phyloP scores from a whole-genome alignment of 2,797 vertebrate species.

The Crotalus adamanteus region DNA sequence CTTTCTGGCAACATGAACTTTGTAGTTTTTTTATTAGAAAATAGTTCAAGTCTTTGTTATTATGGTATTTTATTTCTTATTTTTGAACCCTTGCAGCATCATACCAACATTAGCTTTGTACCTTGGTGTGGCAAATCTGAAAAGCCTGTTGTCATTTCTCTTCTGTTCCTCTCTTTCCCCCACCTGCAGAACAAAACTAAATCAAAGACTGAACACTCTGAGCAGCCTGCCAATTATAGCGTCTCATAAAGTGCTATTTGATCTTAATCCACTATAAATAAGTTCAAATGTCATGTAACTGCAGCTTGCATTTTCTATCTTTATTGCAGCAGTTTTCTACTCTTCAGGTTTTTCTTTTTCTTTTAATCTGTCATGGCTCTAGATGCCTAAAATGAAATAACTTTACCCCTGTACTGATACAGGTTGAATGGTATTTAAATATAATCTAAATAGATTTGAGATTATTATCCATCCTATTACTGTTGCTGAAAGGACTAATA shows the following conservation, averaged over 20 bases:
- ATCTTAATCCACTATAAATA: conserved; percentile 4
- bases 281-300: conserved; percentile 19
- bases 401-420: background rate
- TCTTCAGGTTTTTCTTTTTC: background rate
- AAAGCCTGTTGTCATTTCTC: background rate
- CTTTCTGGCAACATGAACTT: background rate
- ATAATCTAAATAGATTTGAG: background rate
- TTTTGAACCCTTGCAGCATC: background rate
- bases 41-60: background rate
- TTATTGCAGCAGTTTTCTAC: background rate
- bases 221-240: conserved; percentile 1
- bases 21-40: background rate
- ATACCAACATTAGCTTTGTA: background rate
- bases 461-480: background rate
- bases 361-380: background rate
- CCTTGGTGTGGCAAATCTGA: background rate
- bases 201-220: background rate
- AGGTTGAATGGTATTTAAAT: background rate
- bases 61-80: background rate
- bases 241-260: background rate
- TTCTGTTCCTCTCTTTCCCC: background rate
- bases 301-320: background rate
- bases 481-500: background rate
- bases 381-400: background rate
- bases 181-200: background rate